Base-by-base conservation (phyloP, 2,797 vertebrate species). In the Gambelia wislizenii region DNA sequence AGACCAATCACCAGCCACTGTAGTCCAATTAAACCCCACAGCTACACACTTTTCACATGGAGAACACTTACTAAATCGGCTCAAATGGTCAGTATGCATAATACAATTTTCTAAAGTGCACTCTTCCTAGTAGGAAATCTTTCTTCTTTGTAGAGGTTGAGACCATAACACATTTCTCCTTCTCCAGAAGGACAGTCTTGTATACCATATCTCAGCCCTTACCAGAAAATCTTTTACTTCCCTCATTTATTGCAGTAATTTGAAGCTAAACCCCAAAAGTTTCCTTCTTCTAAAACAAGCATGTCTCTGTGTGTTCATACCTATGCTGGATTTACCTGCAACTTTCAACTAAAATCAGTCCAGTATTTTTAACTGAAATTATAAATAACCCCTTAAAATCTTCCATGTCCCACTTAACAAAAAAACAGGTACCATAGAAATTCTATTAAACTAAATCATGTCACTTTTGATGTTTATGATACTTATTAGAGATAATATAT, bases 281-380 rank as follows among this genome's bases (percentile, higher is more conserved):
- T 90, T 39, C 89, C 70, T 77, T 47, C 59, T 93, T 92, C 89
- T 75, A 94, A 90, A 92, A 90, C 49, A 49, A 25, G 39, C 4
- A 22, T 39, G 20, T 56, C 14, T 56, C 2, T 56, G 54, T 56
- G 42, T 47, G 69, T 92, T 93, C 89, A 89, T 80, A 92, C 49
- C 79, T 91, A 90, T 67, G 84, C 91, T 92, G 86, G 36, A 22
- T 84, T 93, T 87, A 75, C 13, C 18, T 89, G 83, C 22, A 87
- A 84, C 54, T 87, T 90, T 76, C 85, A 67, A 86, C 84, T 91
- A 90, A 92, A 89, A 87, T 9, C 77, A 2, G 79, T 42, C 10
- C 14, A 85, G n/a, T n/a, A 33, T 59, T 47, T 33, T 6, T 30
- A 79, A 56, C 20, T 59, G 20, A n/a, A 84, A 89, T 81, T 80